These are phyloP conservation scores for Mastomys coucha DNA, from an alignment of 2,113 vertebrate genomes.

Conservation along the genomic window DNA sequence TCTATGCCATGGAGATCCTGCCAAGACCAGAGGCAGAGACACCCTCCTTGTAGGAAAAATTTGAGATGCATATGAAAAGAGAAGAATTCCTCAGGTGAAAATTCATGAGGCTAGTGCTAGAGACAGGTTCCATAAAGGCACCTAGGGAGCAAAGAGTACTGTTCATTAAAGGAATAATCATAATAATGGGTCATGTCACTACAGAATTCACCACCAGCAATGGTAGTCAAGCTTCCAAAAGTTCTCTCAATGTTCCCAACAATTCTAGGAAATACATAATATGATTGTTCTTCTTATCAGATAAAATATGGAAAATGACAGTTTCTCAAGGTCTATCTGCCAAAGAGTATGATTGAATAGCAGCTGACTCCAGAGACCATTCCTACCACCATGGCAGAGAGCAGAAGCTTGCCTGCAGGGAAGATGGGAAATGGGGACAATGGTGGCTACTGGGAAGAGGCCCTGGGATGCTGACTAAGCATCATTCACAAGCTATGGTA, in stretches of 20 bases:
- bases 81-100: background rate
- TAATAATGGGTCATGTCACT: background rate
- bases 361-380: background rate
- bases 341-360: background rate
- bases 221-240: background rate
- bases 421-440: background rate
- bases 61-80: constrained; percentile 10
- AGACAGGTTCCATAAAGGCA: background rate
- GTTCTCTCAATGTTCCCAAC: constrained; percentile 37
- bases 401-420: background rate
- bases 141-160: background rate
- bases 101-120: background rate
- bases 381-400: background rate
- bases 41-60: background rate
- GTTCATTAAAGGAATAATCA: background rate
- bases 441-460: background rate
- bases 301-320: background rate
- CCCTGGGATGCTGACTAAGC: background rate
- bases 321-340: background rate
- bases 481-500: background rate
- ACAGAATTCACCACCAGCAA: background rate
- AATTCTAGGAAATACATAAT: background rate
- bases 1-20: background rate
- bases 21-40: background rate
- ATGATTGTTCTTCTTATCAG: constrained; percentile 15